Conservation (phyloP, 1,140 invertebrate species). For the Dreissena polymorpha region DNA sequence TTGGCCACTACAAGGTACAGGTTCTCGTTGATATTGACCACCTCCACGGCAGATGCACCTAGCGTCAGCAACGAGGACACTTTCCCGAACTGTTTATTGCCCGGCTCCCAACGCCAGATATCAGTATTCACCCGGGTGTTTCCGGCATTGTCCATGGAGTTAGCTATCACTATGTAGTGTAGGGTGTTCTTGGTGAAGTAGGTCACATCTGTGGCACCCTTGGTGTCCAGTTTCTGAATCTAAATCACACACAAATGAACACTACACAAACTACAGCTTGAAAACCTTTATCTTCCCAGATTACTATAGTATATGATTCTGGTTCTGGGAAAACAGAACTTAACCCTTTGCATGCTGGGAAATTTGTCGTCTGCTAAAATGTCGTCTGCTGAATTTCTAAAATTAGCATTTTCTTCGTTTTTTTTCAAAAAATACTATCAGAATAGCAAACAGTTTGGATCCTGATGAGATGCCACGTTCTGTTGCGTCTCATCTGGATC, state of each 20-base stretch:
- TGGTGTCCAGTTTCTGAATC: constrained; percentile 73
- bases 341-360: too few species aligned
- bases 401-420: too few species aligned
- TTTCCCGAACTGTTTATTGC: constrained; percentile 58
- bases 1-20: constrained; percentile 73
- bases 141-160: constrained; percentile 71
- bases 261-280: too few species aligned
- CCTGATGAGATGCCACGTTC: too few species aligned
- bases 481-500: too few species aligned
- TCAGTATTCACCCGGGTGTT: constrained; percentile 64
- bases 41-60: constrained; percentile 64
- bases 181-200: constrained; percentile 59
- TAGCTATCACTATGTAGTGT: constrained; percentile 69
- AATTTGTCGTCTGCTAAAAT: too few species aligned
- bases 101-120: constrained; percentile 69
- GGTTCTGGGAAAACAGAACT: too few species aligned
- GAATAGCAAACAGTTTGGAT: too few species aligned
- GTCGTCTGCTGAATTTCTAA: too few species aligned
- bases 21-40: constrained; percentile 64
- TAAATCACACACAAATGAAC: constrained; percentile 31
- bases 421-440: too few species aligned
- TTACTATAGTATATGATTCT: too few species aligned
- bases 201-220: constrained; percentile 69
- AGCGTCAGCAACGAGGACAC: constrained; percentile 63
- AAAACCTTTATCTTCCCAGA: too few species aligned